phyloP scores from a whole-genome alignment of 2,113 vertebrate species.

The Eonycteris spelaea region DNA sequence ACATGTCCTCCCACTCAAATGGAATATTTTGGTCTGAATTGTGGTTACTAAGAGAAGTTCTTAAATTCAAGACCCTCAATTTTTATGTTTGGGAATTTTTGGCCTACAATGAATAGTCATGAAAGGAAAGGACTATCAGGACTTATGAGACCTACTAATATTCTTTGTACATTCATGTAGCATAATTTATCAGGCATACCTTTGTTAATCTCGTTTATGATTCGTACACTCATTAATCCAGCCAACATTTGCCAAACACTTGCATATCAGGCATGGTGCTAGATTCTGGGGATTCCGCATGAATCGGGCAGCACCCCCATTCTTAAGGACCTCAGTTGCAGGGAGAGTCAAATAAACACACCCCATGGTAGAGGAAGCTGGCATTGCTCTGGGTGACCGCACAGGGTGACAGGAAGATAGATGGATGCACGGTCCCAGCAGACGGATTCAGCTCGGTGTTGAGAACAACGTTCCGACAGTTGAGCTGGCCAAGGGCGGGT shows the following conservation, averaged over 20 bases:
- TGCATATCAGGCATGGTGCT: background rate
- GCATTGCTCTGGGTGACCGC: background rate
- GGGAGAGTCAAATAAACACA: background rate
- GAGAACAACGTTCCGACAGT: background rate
- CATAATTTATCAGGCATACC: background rate
- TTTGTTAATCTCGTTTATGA: background rate
- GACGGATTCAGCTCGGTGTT: background rate
- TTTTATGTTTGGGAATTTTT: background rate
- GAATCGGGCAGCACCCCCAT: background rate
- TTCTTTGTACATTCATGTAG: background rate
- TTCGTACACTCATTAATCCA: background rate
- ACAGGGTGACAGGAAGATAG: background rate
- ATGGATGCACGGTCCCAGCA: background rate
- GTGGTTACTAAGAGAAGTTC: rapidly evolving
- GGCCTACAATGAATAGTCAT: background rate
- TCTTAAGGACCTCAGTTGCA: background rate
- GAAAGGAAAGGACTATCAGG: background rate
- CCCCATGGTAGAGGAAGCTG: background rate
- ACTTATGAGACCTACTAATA: too few species aligned
- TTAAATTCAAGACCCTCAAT: background rate
- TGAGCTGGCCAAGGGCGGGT: background rate
- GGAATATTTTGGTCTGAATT: background rate
- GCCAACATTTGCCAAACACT: background rate
- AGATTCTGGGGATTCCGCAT: background rate
- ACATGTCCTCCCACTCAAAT: background rate